phyloP scores from a whole-genome alignment of 2,113 vertebrate species.

The Globicephala melas region DNA sequence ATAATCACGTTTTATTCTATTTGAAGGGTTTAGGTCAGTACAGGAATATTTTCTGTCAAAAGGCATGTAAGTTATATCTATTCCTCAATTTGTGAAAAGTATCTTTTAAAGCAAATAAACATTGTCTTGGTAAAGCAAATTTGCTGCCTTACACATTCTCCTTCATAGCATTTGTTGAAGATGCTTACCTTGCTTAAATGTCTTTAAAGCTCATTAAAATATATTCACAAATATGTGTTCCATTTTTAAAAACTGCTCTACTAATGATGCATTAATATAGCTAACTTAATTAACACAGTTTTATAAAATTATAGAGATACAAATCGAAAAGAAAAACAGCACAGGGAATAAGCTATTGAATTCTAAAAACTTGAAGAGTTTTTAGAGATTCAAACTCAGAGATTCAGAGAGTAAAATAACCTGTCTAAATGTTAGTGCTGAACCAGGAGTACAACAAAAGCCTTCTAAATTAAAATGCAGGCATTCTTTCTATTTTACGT shows the following conservation, averaged over 20 bases:
- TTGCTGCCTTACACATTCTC: not conserved
- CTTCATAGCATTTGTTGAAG: conserved; percentile 36
- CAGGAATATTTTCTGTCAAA: not conserved
- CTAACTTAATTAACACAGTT: conserved; percentile 40
- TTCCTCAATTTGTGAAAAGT: conserved; percentile 8
- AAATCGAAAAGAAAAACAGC: conserved; percentile 21
- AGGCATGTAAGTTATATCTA: not conserved
- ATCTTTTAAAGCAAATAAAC: conserved; percentile 46
- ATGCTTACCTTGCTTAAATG: conserved; percentile 63
- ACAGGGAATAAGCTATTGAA: not conserved
- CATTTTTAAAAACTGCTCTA: conserved; percentile 6
- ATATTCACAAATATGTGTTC: conserved; percentile 14
- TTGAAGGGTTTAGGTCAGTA: not conserved
- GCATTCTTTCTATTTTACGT: not conserved
- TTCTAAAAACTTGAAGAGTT: not conserved
- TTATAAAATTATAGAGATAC: conserved; percentile 6
- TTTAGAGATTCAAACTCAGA: not conserved
- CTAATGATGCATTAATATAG: conserved; percentile 37
- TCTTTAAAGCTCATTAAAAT: conserved; percentile 61
- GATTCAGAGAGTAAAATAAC: not conserved
- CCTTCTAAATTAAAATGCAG: not conserved
- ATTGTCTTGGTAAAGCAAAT: conserved; percentile 40
- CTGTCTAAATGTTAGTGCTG: not conserved
- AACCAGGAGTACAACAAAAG: not conserved
- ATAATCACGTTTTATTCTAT: not conserved